A percentile compares a stretch with the other conserved stretches of the same genome.
Conservation (phyloP, 2,113 vertebrate genomes). For the Burhinus bistriatus region DNA sequence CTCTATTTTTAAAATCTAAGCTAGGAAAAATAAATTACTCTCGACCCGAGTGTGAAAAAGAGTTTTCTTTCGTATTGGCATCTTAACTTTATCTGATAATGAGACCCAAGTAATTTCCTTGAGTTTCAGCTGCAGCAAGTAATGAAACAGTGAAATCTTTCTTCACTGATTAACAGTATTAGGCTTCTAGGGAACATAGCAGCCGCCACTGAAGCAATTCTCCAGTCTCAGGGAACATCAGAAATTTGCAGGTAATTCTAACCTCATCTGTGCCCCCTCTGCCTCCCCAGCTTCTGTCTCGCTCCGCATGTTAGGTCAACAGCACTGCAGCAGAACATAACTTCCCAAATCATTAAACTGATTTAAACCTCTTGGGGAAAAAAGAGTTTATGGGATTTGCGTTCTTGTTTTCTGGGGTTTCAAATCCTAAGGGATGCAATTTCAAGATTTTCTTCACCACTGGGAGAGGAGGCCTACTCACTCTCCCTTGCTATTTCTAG, state of each 20-base stretch:
- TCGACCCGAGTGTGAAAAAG: constrained; percentile 8
- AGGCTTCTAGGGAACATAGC: not conserved
- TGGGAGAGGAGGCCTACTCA: not conserved
- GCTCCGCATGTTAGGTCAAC: not conserved
- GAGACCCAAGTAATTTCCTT: constrained; percentile 51
- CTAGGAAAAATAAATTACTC: constrained; percentile 52
- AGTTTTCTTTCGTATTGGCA: constrained; percentile 42
- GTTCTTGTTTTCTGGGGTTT: not conserved
- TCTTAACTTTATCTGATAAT: constrained; percentile 64
- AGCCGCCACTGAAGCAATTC: not conserved
- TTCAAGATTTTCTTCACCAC: not conserved
- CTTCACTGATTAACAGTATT: constrained; percentile 14
- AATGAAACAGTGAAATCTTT: constrained; percentile 60
- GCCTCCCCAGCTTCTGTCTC: not conserved
- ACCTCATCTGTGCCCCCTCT: not conserved
- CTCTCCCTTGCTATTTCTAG: not conserved
- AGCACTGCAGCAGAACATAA: not conserved
- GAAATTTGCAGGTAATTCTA: constrained; percentile 31
- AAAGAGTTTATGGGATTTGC: not conserved
- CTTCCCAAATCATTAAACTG: not conserved
- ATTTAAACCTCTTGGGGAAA: not conserved
- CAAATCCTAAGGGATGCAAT: not conserved
- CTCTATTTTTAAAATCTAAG: constrained; percentile 42
- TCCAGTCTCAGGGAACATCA: not conserved
- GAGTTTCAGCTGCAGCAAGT: constrained; percentile 44